These are phyloP conservation scores for Anhinga rufa DNA, from an alignment of 2,113 vertebrate species.

Conservation along the genomic window DNA sequence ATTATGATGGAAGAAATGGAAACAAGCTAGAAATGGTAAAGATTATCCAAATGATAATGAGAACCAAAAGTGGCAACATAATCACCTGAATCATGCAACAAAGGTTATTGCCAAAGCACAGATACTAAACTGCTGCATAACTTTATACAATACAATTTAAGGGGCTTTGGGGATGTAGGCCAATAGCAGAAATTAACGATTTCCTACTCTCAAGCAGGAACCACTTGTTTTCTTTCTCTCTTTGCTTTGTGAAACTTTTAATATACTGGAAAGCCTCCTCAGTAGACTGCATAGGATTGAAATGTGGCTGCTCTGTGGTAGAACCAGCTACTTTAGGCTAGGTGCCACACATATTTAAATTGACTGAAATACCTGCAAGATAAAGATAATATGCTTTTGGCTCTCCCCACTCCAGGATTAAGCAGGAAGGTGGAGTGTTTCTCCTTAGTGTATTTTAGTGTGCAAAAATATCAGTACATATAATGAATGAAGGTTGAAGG, in stretches of 20 bases:
- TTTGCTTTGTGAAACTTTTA: not conserved
- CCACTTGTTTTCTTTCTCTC: not conserved
- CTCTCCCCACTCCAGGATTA: not conserved
- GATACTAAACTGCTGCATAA: not conserved
- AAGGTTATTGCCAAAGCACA: not conserved
- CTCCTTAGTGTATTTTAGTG: not conserved
- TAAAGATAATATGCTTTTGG: not conserved
- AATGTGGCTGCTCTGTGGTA: not conserved
- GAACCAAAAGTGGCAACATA: not conserved
- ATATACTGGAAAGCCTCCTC: not conserved
- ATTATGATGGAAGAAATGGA: conserved; percentile 26
- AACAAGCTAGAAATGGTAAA: conserved; percentile 32
- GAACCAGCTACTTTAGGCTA: not conserved
- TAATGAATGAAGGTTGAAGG: not conserved
- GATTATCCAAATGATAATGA: not conserved
- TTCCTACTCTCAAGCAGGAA: not conserved
- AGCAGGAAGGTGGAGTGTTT: not conserved
- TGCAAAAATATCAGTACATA: not conserved
- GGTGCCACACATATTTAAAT: not conserved
- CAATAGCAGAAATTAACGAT: not conserved
- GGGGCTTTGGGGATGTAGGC: not conserved
- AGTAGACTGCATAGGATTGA: not conserved
- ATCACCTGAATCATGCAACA: not conserved
- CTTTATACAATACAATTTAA: not conserved
- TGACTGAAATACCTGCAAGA: not conserved